Evolutionary conservation across 2,797 vertebrate genomes (phyloP), one percentile per base, ranked within the genome.

Genomic region (Sebastolobus altivelis): DNA sequence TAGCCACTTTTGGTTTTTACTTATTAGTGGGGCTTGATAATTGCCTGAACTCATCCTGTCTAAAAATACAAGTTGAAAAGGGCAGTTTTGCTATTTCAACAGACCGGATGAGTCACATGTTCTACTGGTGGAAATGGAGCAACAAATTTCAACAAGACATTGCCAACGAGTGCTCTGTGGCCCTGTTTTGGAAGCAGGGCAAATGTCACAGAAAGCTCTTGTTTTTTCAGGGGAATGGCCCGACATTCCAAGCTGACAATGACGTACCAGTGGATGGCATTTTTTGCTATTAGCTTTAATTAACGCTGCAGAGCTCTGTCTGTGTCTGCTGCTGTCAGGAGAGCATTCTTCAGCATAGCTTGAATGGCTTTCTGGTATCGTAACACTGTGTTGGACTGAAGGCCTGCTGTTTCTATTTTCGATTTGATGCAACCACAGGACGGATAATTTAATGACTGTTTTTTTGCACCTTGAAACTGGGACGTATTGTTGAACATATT

Each of bases 401-500:
- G 20, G 65, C 14, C 40, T 75, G 71, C 52, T 77, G 54, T 31
- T 81, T 62, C 29, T 62, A 1, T 31, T 55, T 37, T 29, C 40
- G 56, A 38, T 49, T 38, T 6, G 49, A 52, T 6, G 33, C 12
- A 1, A 63, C 35, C n/a, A 8, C 9, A n/a, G 10, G 11, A 65
- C 22, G 62, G 73, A 67, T 58, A 8, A 54, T 38, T 54, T 27
- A 27, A 29, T 20, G 20, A 69, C 2, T 16, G 60, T 55, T 38
- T 54, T 81, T 65, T 61, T 78, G 87, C 71, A 79, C 80, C 20
- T 74, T 71, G 43, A 70, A 46, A 63, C 18, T 18, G 31, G 46
- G 59, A 62, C 10, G 5, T 22, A 29, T 13, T 73, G 61, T 79
- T 65, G 10, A 16, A n/a, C 10, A 7, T 46, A 5, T 59, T 79